These are phyloP conservation scores for Typhlichthys eigenmanni DNA, from an alignment of 2,797 vertebrate genomes.

Conservation along the genomic window DNA sequence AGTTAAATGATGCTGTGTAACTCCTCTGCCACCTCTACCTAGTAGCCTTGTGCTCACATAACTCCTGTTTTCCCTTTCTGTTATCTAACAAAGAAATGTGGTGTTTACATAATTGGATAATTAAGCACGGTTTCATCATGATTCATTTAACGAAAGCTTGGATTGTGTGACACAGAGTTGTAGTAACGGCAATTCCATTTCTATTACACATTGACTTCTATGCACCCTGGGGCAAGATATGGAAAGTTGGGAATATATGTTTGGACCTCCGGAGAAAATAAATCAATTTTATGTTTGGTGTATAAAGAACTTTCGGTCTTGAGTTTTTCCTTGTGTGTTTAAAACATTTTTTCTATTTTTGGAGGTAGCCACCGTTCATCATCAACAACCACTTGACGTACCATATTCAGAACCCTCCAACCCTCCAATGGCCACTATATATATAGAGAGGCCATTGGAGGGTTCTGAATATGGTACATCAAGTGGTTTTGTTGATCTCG, in stretches of 20 bases:
- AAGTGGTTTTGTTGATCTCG: no score
- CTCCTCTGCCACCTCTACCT: constrained; percentile 6
- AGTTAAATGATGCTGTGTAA: not conserved
- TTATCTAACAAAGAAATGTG: constrained; percentile 42
- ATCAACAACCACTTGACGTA: no score
- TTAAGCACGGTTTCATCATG: constrained; percentile 41
- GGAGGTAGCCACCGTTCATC: no score
- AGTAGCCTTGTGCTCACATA: constrained; percentile 67
- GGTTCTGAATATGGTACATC: no score
- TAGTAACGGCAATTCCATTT: constrained; percentile 56
- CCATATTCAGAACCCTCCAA: no score
- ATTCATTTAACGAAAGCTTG: constrained; percentile 38
- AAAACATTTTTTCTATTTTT: no score
- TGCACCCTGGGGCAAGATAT: constrained; percentile 67
- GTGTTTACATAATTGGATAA: constrained; percentile 52
- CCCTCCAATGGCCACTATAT: no score
- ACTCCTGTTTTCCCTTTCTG: constrained; percentile 26
- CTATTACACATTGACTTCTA: constrained; percentile 67
- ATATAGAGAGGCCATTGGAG: no score
- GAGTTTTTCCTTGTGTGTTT: constrained; percentile 26
- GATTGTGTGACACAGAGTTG: constrained; percentile 61
- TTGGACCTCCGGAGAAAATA: constrained; percentile 73
- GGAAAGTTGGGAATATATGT: constrained; percentile 51
- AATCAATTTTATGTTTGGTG: constrained; percentile 69
- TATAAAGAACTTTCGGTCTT: constrained; percentile 45